These are phyloP conservation scores for Gymnorhina tibicen DNA, from an alignment of 2,113 vertebrate genomes.

Conservation along the genomic window DNA sequence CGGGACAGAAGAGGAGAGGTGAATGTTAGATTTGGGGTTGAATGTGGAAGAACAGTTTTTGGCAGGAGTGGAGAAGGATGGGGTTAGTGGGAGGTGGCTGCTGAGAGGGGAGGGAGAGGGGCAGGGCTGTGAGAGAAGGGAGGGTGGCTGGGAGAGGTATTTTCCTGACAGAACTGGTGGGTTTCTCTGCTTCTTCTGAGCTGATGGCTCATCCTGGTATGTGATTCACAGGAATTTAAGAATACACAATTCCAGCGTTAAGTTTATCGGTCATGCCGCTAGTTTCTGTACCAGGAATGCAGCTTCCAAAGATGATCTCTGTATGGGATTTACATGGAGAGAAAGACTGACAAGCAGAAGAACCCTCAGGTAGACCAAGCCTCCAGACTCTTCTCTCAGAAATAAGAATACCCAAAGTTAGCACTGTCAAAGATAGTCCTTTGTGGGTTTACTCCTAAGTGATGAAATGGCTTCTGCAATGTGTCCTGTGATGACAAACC, in stretches of 20 bases:
- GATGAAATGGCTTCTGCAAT: background rate
- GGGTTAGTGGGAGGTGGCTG: background rate
- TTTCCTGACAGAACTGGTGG: background rate
- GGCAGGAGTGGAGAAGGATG: background rate
- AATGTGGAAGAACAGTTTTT: background rate
- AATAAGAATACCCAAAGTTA: background rate
- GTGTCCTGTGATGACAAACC: background rate
- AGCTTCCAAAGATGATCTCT: background rate
- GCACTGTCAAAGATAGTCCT: background rate
- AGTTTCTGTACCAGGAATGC: background rate
- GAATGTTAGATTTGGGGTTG: background rate
- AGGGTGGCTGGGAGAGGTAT: background rate
- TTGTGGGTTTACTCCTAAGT: background rate
- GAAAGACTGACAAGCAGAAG: background rate
- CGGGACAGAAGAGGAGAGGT: background rate
- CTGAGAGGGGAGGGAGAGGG: background rate
- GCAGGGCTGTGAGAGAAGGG: background rate
- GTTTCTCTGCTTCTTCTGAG: background rate
- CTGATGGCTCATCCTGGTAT: background rate
- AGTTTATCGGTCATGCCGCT: background rate
- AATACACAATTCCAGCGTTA: background rate
- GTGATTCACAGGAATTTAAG: background rate
- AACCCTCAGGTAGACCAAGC: background rate
- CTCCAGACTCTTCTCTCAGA: background rate
- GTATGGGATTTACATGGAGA: background rate